phyloP scores from a whole-genome alignment of 2,888 invertebrate species.

The Agrypnus murinus region DNA sequence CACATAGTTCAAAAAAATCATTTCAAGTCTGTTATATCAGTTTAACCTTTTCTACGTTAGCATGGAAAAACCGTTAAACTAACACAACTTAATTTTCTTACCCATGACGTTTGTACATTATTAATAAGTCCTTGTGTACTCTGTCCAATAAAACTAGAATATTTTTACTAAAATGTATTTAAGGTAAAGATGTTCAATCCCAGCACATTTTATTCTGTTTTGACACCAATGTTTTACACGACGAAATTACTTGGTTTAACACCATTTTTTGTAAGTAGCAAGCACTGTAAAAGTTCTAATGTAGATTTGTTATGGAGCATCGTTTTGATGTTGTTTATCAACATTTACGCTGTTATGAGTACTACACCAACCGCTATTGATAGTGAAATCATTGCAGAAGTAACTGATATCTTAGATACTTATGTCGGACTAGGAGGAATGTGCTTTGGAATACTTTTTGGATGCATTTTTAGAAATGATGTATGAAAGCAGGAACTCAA shows the following conservation, averaged over 20 bases:
- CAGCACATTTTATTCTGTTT: not conserved
- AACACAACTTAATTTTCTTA: not conserved
- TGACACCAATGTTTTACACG: not conserved
- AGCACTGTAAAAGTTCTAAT: not conserved
- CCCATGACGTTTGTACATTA: not conserved
- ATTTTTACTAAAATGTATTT: not conserved
- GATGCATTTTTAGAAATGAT: not conserved
- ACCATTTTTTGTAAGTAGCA: not conserved
- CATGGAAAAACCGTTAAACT: not conserved
- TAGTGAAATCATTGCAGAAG: not conserved
- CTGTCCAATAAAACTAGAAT: too few relatives aligned
- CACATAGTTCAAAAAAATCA: too few relatives aligned
- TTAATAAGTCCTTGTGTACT: conserved; percentile 1
- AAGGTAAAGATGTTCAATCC: not conserved
- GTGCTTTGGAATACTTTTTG: conserved; percentile 2
- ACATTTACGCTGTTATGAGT: not conserved
- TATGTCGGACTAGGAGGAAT: not conserved
- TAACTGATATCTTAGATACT: not conserved
- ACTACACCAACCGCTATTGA: not conserved
- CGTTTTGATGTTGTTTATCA: not conserved
- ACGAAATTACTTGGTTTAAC: not conserved
- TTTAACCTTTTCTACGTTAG: not conserved
- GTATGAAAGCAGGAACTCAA: not conserved
- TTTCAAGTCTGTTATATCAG: not conserved
- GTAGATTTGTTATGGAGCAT: not conserved